Evolutionary conservation across 64 coral and sea anemone genomes (phyloP).

Genomic region (Trachythela sp.): DNA sequence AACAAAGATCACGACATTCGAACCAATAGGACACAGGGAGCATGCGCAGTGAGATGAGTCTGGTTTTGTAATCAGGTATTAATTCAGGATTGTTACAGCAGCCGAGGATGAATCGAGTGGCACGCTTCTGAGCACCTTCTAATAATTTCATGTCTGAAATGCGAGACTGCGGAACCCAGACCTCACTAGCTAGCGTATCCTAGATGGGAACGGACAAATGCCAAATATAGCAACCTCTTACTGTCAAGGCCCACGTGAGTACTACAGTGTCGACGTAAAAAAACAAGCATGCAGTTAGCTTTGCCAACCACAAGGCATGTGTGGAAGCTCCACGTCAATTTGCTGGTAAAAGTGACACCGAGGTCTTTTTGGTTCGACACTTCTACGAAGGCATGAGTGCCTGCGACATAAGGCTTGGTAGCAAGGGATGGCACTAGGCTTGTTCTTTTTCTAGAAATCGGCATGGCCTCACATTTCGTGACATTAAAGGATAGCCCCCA

Average conservation of each 20-base stretch:
- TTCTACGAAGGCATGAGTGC: background rate
- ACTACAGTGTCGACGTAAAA: conserved; percentile 25
- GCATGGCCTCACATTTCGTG: conserved; percentile 33
- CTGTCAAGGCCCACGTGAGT: background rate
- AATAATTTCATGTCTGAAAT: background rate
- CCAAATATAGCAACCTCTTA: conserved; percentile 31
- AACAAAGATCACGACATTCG: background rate
- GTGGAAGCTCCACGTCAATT: background rate
- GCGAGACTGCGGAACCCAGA: conserved; percentile 21
- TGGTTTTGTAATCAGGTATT: conserved; percentile 23
- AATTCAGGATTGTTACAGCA: conserved; percentile 6
- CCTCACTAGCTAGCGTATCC: conserved; percentile 42
- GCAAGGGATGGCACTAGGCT: conserved; percentile 34
- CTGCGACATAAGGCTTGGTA: conserved; percentile 23
- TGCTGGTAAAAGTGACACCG: background rate
- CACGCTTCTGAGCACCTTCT: conserved; percentile 14
- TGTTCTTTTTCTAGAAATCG: conserved; percentile 60
- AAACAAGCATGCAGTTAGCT: conserved; percentile 25
- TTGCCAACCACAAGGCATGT: background rate
- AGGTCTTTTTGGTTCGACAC: conserved; percentile 41
- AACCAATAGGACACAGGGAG: conserved; percentile 21
- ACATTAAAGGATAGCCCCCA: conserved; percentile 42
- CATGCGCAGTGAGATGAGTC: conserved; percentile 28
- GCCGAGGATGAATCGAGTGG: background rate
- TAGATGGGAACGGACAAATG: conserved; percentile 47